phyloP scores from a whole-genome alignment of 2,113 vertebrate genomes.

The Oryzias celebensis region DNA sequence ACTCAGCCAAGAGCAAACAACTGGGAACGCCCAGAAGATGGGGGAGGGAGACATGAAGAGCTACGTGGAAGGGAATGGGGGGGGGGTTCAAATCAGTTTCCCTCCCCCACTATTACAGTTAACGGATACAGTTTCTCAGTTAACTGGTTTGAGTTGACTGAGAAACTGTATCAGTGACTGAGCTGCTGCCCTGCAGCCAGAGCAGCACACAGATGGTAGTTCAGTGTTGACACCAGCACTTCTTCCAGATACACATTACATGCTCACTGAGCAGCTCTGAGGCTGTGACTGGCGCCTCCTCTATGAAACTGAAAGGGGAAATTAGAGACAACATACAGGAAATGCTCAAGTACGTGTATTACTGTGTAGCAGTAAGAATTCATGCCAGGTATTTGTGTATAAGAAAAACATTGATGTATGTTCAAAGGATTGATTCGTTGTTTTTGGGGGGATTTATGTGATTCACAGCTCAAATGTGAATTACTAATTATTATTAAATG shows the following conservation, averaged over 20 bases:
- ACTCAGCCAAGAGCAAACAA: conserved; percentile 24
- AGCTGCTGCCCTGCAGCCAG: conserved; percentile 20
- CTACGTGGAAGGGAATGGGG: neutral
- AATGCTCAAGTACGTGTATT: no score
- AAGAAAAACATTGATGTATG: no score
- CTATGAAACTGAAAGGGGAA: neutral
- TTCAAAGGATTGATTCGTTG: no score
- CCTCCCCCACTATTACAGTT: no score
- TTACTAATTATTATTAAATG: no score
- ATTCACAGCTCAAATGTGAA: no score
- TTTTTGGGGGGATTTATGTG: no score
- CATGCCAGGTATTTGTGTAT: no score
- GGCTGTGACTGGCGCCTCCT: conserved; percentile 1
- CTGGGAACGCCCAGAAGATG: conserved; percentile 16
- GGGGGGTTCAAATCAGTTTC: neutral
- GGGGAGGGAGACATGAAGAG: neutral
- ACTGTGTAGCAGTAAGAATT: no score
- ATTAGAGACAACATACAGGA: neutral
- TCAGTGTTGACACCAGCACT: conserved; percentile 35
- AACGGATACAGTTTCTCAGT: no score
- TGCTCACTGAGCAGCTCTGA: conserved; percentile 23
- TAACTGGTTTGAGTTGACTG: conserved; percentile 12
- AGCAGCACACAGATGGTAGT: conserved; percentile 44
- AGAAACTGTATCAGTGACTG: conserved; percentile 23
- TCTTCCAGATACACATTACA: conserved; percentile 38